These are phyloP conservation scores for Metopolophium dirhodum DNA, from an alignment of 1,140 invertebrate species.

Conservation along the genomic window DNA sequence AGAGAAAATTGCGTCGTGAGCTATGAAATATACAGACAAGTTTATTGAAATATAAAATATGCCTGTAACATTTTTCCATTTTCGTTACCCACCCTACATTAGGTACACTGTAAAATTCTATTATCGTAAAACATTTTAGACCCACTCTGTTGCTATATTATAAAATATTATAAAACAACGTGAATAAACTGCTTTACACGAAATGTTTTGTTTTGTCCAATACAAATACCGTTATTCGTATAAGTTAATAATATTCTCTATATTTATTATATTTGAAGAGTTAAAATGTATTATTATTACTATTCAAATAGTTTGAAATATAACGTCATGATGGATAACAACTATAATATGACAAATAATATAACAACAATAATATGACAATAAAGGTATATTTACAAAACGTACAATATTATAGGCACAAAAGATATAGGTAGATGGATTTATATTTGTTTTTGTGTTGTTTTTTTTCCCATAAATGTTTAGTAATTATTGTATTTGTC, in stretches of 20 bases:
- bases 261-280: not conserved
- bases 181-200: not conserved
- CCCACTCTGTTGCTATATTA: not conserved
- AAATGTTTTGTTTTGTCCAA: not conserved
- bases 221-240: not conserved
- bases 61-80: not conserved
- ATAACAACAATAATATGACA: not conserved
- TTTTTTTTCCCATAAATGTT: not conserved
- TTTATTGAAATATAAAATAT: conserved; percentile 1
- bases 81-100: not conserved
- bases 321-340: not conserved
- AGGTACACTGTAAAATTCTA: not conserved
- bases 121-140: not conserved
- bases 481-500: no score
- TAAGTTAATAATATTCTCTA: not conserved
- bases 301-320: not conserved
- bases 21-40: not conserved
- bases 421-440: no score
- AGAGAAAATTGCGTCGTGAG: not conserved
- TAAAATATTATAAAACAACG: not conserved
- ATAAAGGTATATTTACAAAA: no score
- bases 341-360: not conserved
- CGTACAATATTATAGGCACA: no score
- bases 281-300: not conserved
- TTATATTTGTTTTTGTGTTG: no score